Evolutionary conservation across 1,140 invertebrate species (phyloP).

Genomic region (Lineus longissimus): DNA sequence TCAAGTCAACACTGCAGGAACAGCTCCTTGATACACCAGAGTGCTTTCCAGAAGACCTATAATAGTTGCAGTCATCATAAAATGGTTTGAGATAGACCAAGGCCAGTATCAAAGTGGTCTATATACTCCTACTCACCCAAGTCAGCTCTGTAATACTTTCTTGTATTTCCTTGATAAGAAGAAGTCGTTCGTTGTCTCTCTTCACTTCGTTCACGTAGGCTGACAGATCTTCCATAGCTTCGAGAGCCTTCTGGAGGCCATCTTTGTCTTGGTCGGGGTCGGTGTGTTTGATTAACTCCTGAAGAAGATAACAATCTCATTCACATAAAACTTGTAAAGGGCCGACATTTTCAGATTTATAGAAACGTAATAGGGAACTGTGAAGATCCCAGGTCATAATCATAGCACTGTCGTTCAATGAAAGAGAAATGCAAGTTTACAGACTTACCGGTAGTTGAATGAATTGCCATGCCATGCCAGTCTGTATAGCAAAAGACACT

Average conservation of each 20-base stretch:
- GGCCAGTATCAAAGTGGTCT: no score
- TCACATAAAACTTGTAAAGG: no score
- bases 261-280: conserved; percentile 63
- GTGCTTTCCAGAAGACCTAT: no score
- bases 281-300: conserved; percentile 90
- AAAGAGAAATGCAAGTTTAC: neutral
- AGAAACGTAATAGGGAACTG: no score
- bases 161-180: conserved; percentile 86
- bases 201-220: conserved; percentile 99
- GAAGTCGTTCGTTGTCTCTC: conserved; percentile 86
- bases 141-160: conserved; percentile 19
- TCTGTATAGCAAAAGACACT: no score
- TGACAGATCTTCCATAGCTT: conserved; percentile 95
- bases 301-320: conserved; percentile 27
- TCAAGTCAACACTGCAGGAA: no score
- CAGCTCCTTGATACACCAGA: no score
- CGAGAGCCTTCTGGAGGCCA: conserved; percentile 80
- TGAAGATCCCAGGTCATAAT: neutral
- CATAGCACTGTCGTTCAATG: neutral
- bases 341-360: no score
- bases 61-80: no score
- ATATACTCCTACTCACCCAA: conserved; percentile 10
- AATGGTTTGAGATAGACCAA: no score
- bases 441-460: neutral
- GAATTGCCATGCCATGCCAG: no score